Evolutionary conservation across 2,888 invertebrate genomes (phyloP).

Genomic region (Sminthurides aquaticus): DNA sequence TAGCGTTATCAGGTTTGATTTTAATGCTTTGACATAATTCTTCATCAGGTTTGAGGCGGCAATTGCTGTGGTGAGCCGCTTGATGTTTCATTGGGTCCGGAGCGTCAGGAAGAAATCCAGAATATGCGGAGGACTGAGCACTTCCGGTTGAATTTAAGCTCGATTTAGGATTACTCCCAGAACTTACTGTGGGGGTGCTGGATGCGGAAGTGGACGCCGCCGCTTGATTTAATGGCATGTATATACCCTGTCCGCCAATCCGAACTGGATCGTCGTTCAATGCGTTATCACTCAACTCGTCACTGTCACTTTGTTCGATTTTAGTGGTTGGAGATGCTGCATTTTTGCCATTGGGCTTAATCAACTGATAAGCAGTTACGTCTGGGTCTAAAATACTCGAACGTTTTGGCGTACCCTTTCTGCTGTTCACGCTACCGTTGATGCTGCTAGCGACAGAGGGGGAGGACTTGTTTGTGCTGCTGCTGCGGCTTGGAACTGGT

Average conservation of each 20-base stretch:
- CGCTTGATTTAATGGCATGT: constrained; percentile 25
- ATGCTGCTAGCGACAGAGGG: neutral
- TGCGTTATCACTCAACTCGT: constrained; percentile 41
- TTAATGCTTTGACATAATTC: no score
- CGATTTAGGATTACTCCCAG: neutral
- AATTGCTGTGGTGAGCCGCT: no score
- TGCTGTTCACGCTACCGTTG: constrained; percentile 1
- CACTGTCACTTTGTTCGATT: constrained; percentile 20
- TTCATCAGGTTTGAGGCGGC: no score
- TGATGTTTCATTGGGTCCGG: neutral
- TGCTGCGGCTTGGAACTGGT: neutral
- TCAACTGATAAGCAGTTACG: constrained; percentile 38
- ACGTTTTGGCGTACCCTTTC: constrained; percentile 8
- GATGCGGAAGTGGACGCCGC: neutral
- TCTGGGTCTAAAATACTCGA: constrained; percentile 36
- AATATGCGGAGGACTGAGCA: neutral
- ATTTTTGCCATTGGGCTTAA: constrained; percentile 15
- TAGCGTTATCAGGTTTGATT: no score
- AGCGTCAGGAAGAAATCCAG: neutral
- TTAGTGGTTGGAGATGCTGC: neutral
- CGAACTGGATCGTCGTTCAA: constrained; percentile 34
- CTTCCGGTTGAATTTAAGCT: neutral
- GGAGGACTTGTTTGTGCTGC: neutral
- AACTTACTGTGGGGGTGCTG: no score
- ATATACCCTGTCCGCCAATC: constrained; percentile 40